Conservation (phyloP, 2,797 vertebrate species). For the Antennarius maculatus region DNA sequence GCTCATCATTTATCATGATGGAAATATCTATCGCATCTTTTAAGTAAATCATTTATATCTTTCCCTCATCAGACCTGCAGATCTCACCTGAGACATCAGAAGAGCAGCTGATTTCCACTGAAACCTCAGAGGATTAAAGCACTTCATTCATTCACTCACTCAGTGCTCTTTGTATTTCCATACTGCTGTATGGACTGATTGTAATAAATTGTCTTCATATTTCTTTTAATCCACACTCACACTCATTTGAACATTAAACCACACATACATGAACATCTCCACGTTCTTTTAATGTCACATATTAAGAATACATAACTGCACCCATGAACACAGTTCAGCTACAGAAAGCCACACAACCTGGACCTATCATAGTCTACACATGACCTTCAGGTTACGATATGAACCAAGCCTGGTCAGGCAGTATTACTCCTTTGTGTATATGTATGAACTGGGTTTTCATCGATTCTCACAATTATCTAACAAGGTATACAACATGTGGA, state of each 20-base stretch:
- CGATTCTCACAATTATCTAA: conserved; percentile 52
- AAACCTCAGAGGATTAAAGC: conserved; percentile 20
- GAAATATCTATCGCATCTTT: too few species aligned
- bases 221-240: background rate
- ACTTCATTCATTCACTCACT: background rate
- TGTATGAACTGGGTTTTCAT: conserved; percentile 47
- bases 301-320: conserved; percentile 69
- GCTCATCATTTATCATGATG: too few species aligned
- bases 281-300: conserved; percentile 74
- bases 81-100: conserved; percentile 21
- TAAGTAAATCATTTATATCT: too few species aligned
- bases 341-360: conserved; percentile 63
- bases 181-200: background rate
- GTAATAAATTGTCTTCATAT: conserved; percentile 30
- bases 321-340: conserved; percentile 70
- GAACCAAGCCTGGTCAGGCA: conserved; percentile 40
- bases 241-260: conserved; percentile 19
- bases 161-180: background rate
- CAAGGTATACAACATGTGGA: conserved; percentile 56
- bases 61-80: conserved; percentile 64
- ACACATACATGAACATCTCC: conserved; percentile 53
- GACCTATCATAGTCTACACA: conserved; percentile 58
- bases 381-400: conserved; percentile 43
- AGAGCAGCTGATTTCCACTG: conserved; percentile 4
- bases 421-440: conserved; percentile 40